Base-by-base conservation (phyloP, 2,797 vertebrate genomes). In the Dicrostonyx torquatus region DNA sequence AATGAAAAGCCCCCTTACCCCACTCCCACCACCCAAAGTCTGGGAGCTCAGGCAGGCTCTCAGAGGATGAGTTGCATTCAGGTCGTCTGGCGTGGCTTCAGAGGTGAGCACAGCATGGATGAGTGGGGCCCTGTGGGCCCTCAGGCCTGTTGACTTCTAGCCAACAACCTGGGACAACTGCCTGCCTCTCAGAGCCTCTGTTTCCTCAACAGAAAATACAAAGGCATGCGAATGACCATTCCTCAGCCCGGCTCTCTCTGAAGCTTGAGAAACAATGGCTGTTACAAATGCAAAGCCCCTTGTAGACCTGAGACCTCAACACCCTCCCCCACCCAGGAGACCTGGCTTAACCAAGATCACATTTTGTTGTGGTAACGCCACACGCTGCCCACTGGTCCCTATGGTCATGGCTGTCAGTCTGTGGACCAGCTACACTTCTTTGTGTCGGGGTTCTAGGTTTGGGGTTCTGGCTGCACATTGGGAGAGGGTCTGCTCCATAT, bases 51-150 rank as follows among this genome's bases (percentile, higher is more conserved):
- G 72, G 70, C 75, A 43, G 86, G 50, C 68, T 53, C 73, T 73
- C 7, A 29, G 86, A 58, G 66, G 60, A 18, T 11, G 58, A 90
- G 37, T 58, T 76, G 58, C 43, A 9, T n/a, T 60, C 87, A 90
- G 37, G 40, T 43, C 15, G 6, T 48, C 55, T 0, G 6, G 43
- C 14, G 62, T 37, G 31, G 48, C 1, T 48, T 43, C 45, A 6
- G 87, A 31, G 37, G n/a, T 6, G 6, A 66, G 29, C 85, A 62
- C 18, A 45, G 55, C 0, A 0, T 0, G 31, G 62, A 2, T 0
- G 55, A 90, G 11, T 2, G 22, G 84, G 72, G 26, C 18, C n/a
- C 24, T 43, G 40, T 18, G n/a, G 10, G 43, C 76, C 48, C 60
- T 48, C 58, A 53, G 70, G 68, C 34, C 45, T 11, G 1, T 0